These are phyloP conservation scores for Tipula unca DNA, from an alignment of 2,888 invertebrate genomes.

Conservation along the genomic window DNA sequence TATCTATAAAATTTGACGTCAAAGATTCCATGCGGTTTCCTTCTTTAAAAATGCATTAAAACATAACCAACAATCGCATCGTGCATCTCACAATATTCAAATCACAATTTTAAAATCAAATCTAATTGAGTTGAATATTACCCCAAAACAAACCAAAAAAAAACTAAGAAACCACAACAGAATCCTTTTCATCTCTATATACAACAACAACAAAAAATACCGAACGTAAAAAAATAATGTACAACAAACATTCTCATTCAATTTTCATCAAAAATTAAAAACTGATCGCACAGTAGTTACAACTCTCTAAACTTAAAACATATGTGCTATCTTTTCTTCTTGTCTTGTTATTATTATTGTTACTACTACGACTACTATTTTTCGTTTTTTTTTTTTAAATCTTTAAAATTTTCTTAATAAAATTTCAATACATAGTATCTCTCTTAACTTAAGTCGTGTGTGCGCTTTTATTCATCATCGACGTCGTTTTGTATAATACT, in stretches of 20 bases:
- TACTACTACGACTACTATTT: neutral
- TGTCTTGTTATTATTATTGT: neutral
- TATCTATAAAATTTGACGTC: no score
- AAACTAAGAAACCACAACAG: neutral
- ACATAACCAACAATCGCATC: neutral
- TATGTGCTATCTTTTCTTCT: neutral
- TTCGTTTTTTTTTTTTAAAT: neutral
- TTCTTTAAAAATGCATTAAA: neutral
- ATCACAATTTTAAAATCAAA: neutral
- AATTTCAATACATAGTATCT: neutral
- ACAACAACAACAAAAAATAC: neutral
- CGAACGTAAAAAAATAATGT: neutral
- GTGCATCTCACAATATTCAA: neutral
- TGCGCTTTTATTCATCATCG: neutral
- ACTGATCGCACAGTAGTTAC: neutral
- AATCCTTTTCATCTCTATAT: neutral
- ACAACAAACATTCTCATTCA: slow-evolving; percentile 9
- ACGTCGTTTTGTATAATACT: neutral
- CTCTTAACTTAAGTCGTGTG: neutral
- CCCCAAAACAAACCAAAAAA: neutral
- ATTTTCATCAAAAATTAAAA: slow-evolving; percentile 16
- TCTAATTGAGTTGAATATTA: neutral
- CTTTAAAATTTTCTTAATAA: neutral
- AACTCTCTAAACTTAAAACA: slow-evolving; percentile 4
- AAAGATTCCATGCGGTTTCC: neutral